Conservation (phyloP, 2,888 invertebrate genomes). For the Achlya flavicornis region DNA sequence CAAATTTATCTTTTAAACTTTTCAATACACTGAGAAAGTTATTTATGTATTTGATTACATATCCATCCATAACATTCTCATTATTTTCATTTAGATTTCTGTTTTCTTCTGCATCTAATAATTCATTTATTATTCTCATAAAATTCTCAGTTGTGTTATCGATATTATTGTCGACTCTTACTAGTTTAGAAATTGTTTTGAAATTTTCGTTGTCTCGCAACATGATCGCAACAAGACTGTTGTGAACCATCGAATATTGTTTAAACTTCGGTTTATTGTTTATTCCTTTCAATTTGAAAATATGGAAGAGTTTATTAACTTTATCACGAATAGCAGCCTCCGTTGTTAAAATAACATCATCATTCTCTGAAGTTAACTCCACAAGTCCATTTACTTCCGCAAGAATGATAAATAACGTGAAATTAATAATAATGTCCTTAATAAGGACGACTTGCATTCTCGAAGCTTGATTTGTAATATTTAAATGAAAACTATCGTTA, state of each 20-base stretch:
- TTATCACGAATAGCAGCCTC: conserved; percentile 46
- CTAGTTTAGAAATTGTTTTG: conserved; percentile 47
- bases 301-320: conserved; percentile 52
- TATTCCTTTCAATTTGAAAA: conserved; percentile 40
- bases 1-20: conserved; percentile 41
- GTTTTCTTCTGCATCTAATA: conserved; percentile 46
- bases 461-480: neutral
- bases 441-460: conserved; percentile 2
- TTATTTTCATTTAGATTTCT: conserved; percentile 12
- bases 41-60: conserved; percentile 37
- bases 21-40: conserved; percentile 46
- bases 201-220: conserved; percentile 49
- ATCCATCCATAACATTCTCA: conserved; percentile 24
- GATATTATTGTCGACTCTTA: conserved; percentile 45
- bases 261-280: conserved; percentile 40
- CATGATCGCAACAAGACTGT: conserved; percentile 55
- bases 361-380: conserved; percentile 39
- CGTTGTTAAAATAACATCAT: conserved; percentile 39
- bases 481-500: neutral
- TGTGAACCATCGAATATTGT: conserved; percentile 53
- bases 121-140: conserved; percentile 53
- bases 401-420: conserved; percentile 24
- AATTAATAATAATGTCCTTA: conserved; percentile 21
- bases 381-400: conserved; percentile 33
- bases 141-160: conserved; percentile 41